These are phyloP conservation scores for Myotis davidii DNA, from an alignment of 2,113 vertebrate species.

Conservation along the genomic window DNA sequence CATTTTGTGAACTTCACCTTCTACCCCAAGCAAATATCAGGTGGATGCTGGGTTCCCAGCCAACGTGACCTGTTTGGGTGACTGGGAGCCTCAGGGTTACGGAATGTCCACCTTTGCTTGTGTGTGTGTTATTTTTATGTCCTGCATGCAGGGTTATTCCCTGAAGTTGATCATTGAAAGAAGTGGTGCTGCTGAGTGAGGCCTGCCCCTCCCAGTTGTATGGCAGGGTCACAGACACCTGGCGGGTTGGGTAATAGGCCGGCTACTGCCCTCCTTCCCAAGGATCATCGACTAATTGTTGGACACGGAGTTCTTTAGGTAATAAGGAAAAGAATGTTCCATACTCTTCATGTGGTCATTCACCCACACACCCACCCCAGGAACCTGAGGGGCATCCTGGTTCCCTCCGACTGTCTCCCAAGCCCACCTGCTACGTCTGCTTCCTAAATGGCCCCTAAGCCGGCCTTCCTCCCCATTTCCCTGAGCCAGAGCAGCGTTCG, in stretches of 20 bases:
- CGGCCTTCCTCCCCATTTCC: neutral
- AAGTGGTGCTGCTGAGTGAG: rapidly evolving
- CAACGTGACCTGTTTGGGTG: neutral
- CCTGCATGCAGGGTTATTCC: neutral
- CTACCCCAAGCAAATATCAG: neutral
- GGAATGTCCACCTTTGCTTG: neutral
- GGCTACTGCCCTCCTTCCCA: neutral
- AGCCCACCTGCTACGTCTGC: neutral
- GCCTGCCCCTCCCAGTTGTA: rapidly evolving
- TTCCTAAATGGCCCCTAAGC: neutral
- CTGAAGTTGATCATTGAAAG: conserved; percentile 39
- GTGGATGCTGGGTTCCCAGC: neutral
- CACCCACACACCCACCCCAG: neutral
- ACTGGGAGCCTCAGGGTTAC: neutral
- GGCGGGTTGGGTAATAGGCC: neutral
- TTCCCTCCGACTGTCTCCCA: neutral
- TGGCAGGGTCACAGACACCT: neutral
- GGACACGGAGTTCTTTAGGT: neutral
- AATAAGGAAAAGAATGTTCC: neutral
- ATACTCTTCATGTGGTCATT: rapidly evolving
- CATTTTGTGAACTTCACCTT: conserved; percentile 46
- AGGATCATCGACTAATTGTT: neutral
- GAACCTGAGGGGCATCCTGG: neutral
- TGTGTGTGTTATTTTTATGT: neutral
- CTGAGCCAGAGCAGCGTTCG: neutral